phyloP scores from a whole-genome alignment of 2,888 invertebrate genomes.

The Plebejus argus region DNA sequence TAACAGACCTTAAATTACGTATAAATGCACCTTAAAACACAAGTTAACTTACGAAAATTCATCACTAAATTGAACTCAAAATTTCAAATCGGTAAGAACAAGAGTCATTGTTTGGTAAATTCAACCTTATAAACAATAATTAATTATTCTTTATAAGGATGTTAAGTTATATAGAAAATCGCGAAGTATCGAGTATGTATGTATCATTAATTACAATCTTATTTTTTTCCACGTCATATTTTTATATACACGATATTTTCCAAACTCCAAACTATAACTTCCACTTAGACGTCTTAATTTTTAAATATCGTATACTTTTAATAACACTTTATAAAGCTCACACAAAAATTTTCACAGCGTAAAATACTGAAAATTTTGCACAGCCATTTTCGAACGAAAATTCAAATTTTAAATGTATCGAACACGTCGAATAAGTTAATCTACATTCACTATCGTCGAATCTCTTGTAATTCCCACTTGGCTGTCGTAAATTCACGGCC shows the following conservation, averaged over 20 bases:
- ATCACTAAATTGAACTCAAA: too few species aligned
- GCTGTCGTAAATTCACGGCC: constrained; percentile 73
- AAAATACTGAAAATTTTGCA: not conserved
- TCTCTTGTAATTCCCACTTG: constrained; percentile 71
- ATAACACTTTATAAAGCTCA: not conserved
- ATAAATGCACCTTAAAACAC: too few species aligned
- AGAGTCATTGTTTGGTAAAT: too few species aligned
- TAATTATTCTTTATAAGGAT: too few species aligned
- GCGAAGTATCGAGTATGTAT: too few species aligned
- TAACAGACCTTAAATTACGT: too few species aligned
- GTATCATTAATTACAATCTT: too few species aligned
- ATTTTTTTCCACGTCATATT: too few species aligned
- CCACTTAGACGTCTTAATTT: not conserved
- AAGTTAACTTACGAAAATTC: too few species aligned
- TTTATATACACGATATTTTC: not conserved
- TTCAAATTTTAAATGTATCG: not conserved
- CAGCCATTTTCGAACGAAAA: not conserved
- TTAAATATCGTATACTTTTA: not conserved
- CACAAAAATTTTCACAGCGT: not conserved
- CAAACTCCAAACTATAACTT: not conserved
- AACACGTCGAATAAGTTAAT: constrained; percentile 26
- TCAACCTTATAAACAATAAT: too few species aligned
- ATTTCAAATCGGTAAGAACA: too few species aligned
- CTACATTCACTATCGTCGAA: constrained; percentile 53
- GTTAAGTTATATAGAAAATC: too few species aligned